Conservation (phyloP, 1,140 invertebrate species). For the Papilio helenus region DNA sequence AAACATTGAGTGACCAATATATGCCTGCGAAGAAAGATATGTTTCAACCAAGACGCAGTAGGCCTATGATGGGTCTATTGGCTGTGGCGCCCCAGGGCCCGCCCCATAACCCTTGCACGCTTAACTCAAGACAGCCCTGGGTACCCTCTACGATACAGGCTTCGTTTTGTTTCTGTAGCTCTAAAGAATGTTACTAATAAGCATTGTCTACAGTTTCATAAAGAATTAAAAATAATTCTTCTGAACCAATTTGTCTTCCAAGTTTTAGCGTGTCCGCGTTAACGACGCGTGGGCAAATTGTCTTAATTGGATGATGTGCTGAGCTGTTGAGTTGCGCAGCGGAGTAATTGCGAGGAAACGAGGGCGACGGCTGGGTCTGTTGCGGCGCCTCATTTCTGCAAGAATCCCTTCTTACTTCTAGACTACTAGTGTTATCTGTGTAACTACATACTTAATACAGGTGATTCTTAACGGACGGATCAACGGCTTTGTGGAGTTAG, state of each 20-base stretch:
- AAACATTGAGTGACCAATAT: too few species aligned
- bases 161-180: too few species aligned
- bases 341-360: conserved; percentile 5
- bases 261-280: neutral
- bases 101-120: too few species aligned
- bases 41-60: too few species aligned
- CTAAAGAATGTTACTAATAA: too few species aligned
- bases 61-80: too few species aligned
- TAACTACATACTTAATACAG: neutral
- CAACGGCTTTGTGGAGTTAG: too few species aligned
- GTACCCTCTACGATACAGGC: neutral
- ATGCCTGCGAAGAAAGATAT: too few species aligned
- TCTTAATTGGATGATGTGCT: neutral
- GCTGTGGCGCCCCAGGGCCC: too few species aligned
- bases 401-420: neutral
- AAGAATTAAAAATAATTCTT: neutral
- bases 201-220: neutral
- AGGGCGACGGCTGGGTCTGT: neutral
- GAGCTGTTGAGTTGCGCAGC: neutral
- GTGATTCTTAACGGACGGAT: too few species aligned
- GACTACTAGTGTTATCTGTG: neutral
- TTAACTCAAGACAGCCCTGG: too few species aligned
- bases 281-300: conserved; percentile 3
- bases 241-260: neutral
- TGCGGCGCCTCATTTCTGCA: neutral